phyloP scores from a whole-genome alignment of 2,888 invertebrate genomes.

The Dioctria rufipes region DNA sequence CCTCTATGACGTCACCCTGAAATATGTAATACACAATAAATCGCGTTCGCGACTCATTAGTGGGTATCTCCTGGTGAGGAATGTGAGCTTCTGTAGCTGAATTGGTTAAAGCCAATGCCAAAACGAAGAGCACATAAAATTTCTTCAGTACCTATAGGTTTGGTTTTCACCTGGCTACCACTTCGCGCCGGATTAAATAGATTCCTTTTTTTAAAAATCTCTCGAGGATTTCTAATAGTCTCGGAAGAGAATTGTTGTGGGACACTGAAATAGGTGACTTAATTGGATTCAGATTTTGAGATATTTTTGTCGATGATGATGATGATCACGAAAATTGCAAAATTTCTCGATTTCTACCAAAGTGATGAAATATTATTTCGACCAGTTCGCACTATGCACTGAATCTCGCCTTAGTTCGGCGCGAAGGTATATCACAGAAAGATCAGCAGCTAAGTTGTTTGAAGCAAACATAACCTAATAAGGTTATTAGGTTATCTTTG shows the following conservation, averaged over 20 bases:
- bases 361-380: constrained; percentile 20
- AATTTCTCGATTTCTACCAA: not conserved
- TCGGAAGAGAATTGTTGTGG: not conserved
- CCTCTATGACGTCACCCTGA: constrained; percentile 58
- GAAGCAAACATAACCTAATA: no score
- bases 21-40: constrained; percentile 57
- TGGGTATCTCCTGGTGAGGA: constrained; percentile 55
- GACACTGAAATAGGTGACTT: not conserved
- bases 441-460: no score
- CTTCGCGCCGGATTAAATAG: not conserved
- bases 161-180: not conserved
- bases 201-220: not conserved
- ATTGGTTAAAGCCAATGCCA: constrained; percentile 2
- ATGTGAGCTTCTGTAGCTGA: constrained; percentile 21
- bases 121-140: constrained; percentile 6
- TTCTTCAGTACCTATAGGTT: not conserved
- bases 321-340: not conserved
- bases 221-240: not conserved
- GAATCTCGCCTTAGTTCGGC: not conserved
- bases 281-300: constrained; percentile 29
- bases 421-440: no score
- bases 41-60: constrained; percentile 44
- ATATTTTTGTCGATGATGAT: not conserved
- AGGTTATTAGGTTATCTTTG: not conserved
- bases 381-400: constrained; percentile 30